Base-by-base conservation (phyloP, 2,113 vertebrate genomes). In the Poeciliopsis retropinna region DNA sequence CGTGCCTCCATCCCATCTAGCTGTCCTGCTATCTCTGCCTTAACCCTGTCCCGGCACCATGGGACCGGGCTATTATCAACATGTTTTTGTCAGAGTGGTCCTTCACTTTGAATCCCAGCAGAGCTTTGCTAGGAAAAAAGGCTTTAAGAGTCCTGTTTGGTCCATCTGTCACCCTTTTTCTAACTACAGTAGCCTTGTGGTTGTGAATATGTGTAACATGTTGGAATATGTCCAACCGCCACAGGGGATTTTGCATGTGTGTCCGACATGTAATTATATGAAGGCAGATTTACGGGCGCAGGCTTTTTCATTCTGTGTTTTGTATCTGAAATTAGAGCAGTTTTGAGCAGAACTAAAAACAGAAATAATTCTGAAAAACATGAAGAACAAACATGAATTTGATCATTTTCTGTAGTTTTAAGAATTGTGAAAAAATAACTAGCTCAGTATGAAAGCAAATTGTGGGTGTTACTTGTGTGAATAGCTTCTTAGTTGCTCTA, bases 101-200 rank as follows among this genome's bases (percentile, higher is more conserved):
- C 68, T 63, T 78, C 37, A 29, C 7, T n/a, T 57, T 57, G 51
- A n/a, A 39, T 83, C 84, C 84, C 82, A 30, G 61, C 27, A 62
- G 88, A 85, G 66, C 73, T 54, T 57, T 67, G 67, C 60, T 32
- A 30, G 73, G 75, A 81, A 77, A 76, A 79, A 76, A 78, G 64
- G 74, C 61, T 51, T 75, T 3, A 10, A 39, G 72, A 74, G 71
- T 60, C 70, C 60, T 62, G 3, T 14, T 29, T 37, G 19, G 41
- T 81, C 54, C 75, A 75, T 85, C 79, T 83, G 79, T 78, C 28
- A 13, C 39, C 68, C 3, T 1, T 60, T 76, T 78, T 64, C 15
- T 47, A 54, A 37, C 71, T 57, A 71, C 66, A 61, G 41, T 61
- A n/a, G 1, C 28, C 12, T 44, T 54, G 19, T 32, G 30, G n/a